Evolutionary conservation across 2,113 vertebrate species (phyloP), one percentile per base, ranked within the genome.

Genomic region (Gymnogyps californianus): DNA sequence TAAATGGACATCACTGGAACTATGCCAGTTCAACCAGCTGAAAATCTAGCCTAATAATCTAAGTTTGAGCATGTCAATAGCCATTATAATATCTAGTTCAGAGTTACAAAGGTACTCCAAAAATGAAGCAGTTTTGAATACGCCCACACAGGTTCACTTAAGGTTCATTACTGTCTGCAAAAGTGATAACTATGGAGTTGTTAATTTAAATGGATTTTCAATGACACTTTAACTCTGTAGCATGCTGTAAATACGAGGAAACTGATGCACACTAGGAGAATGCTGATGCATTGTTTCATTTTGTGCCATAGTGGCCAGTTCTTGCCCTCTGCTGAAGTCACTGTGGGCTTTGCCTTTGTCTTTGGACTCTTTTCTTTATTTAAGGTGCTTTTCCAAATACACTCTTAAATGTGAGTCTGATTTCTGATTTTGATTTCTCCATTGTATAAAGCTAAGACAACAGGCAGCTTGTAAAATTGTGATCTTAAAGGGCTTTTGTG

Each of bases 31-130:
- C 87, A 96, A 85, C 91, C 87, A 93, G 38, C 94, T 86, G 91
- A 97, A 97, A 96, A 96, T 96, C 94, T 95, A 96, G 80, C 88
- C 86, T 93, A 83, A 87, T 95, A 92, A 93, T 95, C 84, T 91
- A 74, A 91, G 64, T 94, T 95, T 93, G 82, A 94, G 85, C 75
- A 83, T 94, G 94, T 87, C 87, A 88, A 94, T 87, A 95, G 79
- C 93, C 55, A 83, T 97, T 94, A 91, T 83, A 83, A 93, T 97
- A 77, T 70, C 70, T 88, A 62, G 75, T 94, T 95, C 80, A 64
- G 89, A 92, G 74, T 87, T 95, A 91, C 69, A 81, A 38, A 93
- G 67, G 91, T 96, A 28, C 19, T 62, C 71, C 76, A 74, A 65
- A 96, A 90, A 86, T 17, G 3, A 84, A 89, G 76, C 59, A 26